Evolutionary conservation across 2,888 invertebrate genomes (phyloP), one percentile per base, ranked within the genome.

Genomic region (Timandra comae): DNA sequence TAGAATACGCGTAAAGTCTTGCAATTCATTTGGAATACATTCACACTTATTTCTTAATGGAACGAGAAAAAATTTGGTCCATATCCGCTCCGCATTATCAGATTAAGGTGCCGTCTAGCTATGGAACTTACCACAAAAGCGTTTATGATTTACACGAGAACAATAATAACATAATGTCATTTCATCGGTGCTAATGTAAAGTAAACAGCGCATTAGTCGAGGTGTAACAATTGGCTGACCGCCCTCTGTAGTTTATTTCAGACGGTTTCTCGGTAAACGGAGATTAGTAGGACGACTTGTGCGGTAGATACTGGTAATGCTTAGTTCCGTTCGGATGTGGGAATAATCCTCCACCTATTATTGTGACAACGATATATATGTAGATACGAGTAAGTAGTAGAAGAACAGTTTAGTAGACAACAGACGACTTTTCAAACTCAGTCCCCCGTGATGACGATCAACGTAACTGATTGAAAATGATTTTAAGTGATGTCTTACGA

Each of bases 191-290:
- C 63, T 75, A 76, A 78, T 74, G 64, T 68, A 66, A 66, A 57
- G 73, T 75, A 80, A 79, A 78, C 78, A 79, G 62, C 62, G 65
- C 74, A 72, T 75, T 75, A 73, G 68, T 50, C 52, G 64, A 43
- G 16, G 57, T 56, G 59, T 62, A 63, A 78, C 79, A 74, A 76
- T 74, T 68, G 72, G 57, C 65, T 65, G 64, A 63, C 55, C 46
- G 45, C 54, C 49, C 54, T 33, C 46, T 49, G 41, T 11, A 32
- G 59, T 58, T 69, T 72, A 69, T 74, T 77, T 68, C 62, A 65
- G 67, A 61, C 66, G 55, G 47, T 63, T 79, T 81, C 80, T 68
- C 48, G 52, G 79, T 76, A 79, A 69, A 52, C 39, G 56, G 52
- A 64, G 67, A 69, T 72, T 67, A 70, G 47, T 43, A 35, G 16